A percentile compares a stretch with the other conserved stretches of the same genome.
These are phyloP conservation scores for Drosophila quinaria DNA, from an alignment of 2,888 invertebrate genomes.

Conservation along the genomic window DNA sequence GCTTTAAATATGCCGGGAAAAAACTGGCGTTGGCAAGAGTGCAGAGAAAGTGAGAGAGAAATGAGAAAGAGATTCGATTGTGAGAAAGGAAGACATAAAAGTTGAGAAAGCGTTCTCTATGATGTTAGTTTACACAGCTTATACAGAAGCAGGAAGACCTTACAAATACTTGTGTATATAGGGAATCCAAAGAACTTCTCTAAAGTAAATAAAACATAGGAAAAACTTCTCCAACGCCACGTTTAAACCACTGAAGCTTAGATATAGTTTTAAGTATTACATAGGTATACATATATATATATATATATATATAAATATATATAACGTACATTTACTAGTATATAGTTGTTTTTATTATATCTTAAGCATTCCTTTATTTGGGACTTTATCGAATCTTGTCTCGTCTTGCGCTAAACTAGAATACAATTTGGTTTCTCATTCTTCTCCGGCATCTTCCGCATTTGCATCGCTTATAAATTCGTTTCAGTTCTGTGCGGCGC, in stretches of 20 bases:
- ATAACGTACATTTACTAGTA: slow-evolving; percentile 52
- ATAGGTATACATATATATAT: slow-evolving; percentile 22
- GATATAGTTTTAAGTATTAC: slow-evolving; percentile 32
- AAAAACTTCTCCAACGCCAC: slow-evolving; percentile 27
- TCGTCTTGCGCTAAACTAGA: slow-evolving; percentile 60
- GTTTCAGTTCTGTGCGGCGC: slow-evolving; percentile 85
- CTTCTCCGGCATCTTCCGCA: not conserved
- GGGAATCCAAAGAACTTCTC: not conserved
- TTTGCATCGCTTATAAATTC: slow-evolving; percentile 83
- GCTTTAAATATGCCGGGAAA: slow-evolving; percentile 23
- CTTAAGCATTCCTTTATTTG: slow-evolving; percentile 31
- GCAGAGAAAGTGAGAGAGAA: not conserved
- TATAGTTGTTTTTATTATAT: slow-evolving; percentile 36
- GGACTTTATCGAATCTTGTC: not conserved
- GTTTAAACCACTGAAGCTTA: slow-evolving; percentile 34
- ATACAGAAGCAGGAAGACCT: slow-evolving; percentile 46
- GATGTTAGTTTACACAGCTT: slow-evolving; percentile 46
- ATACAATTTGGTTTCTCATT: slow-evolving; percentile 68
- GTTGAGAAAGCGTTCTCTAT: slow-evolving; percentile 17
- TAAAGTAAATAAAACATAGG: not conserved
- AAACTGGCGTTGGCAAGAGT: slow-evolving; percentile 4
- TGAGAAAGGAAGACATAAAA: slow-evolving; percentile 37
- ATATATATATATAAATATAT: slow-evolving; percentile 23
- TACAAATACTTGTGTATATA: slow-evolving; percentile 2
- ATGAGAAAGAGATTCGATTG: not conserved